Conservation (phyloP, 2,113 vertebrate species). For the Oreochromis niloticus region DNA sequence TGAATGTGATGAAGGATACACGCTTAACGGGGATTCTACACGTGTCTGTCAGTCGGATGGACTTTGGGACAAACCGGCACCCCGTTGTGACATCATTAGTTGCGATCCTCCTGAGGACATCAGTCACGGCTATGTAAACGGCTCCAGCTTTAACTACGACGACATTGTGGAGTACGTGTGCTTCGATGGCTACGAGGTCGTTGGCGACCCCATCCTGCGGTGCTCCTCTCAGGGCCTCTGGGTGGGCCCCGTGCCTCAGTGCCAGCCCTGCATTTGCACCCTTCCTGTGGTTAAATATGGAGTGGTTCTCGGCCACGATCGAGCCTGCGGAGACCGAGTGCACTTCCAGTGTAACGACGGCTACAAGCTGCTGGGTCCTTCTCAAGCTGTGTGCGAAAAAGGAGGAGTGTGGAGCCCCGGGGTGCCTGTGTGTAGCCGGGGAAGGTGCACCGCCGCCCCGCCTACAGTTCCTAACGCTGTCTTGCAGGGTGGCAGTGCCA, state of each 20-base stretch:
- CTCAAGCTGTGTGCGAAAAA: slow-evolving; percentile 80
- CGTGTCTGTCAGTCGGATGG: slow-evolving; percentile 81
- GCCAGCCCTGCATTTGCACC: slow-evolving; percentile 79
- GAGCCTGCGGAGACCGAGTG: slow-evolving; percentile 77
- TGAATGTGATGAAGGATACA: slow-evolving; percentile 81
- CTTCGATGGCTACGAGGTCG: slow-evolving; percentile 83
- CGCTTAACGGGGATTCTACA: slow-evolving; percentile 65
- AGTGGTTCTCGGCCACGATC: slow-evolving; percentile 66
- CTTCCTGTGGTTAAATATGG: slow-evolving; percentile 78
- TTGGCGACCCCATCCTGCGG: slow-evolving; percentile 76
- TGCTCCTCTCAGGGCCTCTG: slow-evolving; percentile 84
- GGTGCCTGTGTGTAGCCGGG: slow-evolving; percentile 79
- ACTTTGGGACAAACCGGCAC: slow-evolving; percentile 80
- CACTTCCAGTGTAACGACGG: slow-evolving; percentile 82
- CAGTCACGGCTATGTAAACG: slow-evolving; percentile 84
- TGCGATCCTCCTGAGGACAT: slow-evolving; percentile 90
- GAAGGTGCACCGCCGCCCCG: slow-evolving; percentile 79
- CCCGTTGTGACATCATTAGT: slow-evolving; percentile 75
- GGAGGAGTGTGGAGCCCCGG: slow-evolving; percentile 84
- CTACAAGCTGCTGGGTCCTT: slow-evolving; percentile 81
- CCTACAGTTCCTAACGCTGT: slow-evolving; percentile 81
- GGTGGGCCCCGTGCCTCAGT: slow-evolving; percentile 82
- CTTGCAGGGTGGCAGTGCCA: slow-evolving; percentile 73
- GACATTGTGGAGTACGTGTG: slow-evolving; percentile 84
- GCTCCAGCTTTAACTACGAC: slow-evolving; percentile 81